phyloP scores from a whole-genome alignment of 1,140 invertebrate species.

The Physella acuta region DNA sequence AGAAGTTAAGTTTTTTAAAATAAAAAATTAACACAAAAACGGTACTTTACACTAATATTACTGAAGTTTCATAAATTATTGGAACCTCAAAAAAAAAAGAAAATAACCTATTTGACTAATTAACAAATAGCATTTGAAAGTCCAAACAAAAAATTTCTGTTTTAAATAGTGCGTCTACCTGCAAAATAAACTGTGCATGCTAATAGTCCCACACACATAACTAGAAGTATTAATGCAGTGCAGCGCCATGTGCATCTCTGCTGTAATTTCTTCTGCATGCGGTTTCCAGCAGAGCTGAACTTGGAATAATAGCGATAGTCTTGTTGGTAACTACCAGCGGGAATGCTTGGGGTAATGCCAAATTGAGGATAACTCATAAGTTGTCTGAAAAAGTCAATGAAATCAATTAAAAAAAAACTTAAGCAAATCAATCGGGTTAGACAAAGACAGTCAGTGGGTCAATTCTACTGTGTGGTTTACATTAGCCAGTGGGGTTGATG shows the following conservation, averaged over 20 bases:
- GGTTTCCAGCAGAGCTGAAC: conserved; percentile 81
- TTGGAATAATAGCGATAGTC: conserved; percentile 82
- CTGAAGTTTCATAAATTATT: background rate
- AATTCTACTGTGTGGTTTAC: too few species aligned
- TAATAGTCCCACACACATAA: conserved; percentile 76
- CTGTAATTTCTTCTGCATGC: conserved; percentile 53
- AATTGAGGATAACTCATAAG: conserved; percentile 67
- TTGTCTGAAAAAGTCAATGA: too few species aligned
- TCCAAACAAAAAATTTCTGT: too few species aligned
- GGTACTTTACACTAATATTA: background rate
- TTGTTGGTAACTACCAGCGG: conserved; percentile 75
- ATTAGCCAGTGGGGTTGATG: too few species aligned
- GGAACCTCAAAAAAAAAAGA: background rate
- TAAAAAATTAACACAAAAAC: too few species aligned
- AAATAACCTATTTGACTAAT: background rate
- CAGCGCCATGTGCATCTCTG: conserved; percentile 82
- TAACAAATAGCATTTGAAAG: too few species aligned
- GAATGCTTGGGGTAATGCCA: conserved; percentile 64
- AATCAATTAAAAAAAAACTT: too few species aligned
- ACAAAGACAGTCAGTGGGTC: too few species aligned
- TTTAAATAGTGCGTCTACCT: conserved; percentile 74
- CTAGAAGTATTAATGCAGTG: conserved; percentile 81
- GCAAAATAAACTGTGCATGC: conserved; percentile 84
- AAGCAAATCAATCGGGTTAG: too few species aligned
- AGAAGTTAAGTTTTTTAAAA: too few species aligned